Base-by-base conservation (phyloP, 1,140 invertebrate species). In the Drosophila ercepeae region DNA sequence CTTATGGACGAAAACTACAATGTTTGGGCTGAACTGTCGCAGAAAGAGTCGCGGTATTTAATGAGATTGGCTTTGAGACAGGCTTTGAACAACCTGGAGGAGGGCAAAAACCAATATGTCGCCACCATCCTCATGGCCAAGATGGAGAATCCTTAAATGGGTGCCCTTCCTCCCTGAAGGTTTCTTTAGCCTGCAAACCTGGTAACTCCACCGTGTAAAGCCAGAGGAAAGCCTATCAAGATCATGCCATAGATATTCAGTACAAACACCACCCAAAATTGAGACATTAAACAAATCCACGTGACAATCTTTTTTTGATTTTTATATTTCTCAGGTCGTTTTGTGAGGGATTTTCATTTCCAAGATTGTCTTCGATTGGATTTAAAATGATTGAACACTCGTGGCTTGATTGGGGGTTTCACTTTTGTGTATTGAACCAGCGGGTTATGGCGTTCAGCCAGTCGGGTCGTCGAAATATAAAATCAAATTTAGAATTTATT, bases 11-110 rank as follows among this genome's bases (percentile, higher is more conserved):
- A 48, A 0, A 32, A 25, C 0, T 51, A 19, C 36, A 14, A 7
- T 0, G 3, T 46, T 9, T 53, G 1, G 5, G n/a, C 51, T 1
- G 13, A 61, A 9, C 52, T 76, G 1, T 23, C 67, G 6, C 48
- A 64, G 2, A 3, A 18, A 4, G 46, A 76, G 0, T 76, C 74
- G 1, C 48, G 58, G 4, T 1, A 21, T 1, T 23, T 76, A 0
- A 70, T 76, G 57, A 29, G 53, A 0, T 34, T 64, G 46, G 74
- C 57, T 6, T 48, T 76, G 2, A 27, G 36, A 7, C 53, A 71
- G n/a, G 73, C 73, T 1, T 29, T 77, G 0, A 0, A 11, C 0
- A 16, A 49, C 3, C 13, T 76, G 29, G 48, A 76, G 9, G 13
- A 48, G 3, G 74, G 58, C 3, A 34, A 9, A 1, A 32, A 5